Conservation (phyloP, 1,140 invertebrate species). For the Drosophila bifasciata region DNA sequence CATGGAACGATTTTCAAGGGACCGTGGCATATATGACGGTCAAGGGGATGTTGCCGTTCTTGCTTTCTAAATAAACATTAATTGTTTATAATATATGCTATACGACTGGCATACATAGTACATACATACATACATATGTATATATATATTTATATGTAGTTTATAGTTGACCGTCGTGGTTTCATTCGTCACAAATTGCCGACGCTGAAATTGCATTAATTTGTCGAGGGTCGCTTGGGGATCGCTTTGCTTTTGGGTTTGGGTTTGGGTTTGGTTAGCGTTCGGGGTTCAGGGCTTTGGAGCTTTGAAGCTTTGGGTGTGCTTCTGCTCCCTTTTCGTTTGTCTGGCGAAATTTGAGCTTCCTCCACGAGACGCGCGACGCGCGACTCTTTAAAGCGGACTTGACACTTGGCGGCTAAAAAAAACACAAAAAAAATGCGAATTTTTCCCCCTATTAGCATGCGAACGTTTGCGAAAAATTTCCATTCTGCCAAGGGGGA, state of each 20-base stretch:
- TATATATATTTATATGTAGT: not conserved
- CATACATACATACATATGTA: slow-evolving; percentile 7
- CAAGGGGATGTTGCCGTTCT: slow-evolving; percentile 26
- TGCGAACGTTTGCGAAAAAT: slow-evolving; percentile 52
- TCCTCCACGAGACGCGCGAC: slow-evolving; percentile 29
- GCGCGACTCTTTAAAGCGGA: slow-evolving; percentile 51
- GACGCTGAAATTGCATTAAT: slow-evolving; percentile 73
- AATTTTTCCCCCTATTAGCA: slow-evolving; percentile 56
- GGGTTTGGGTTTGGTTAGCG: slow-evolving; percentile 37
- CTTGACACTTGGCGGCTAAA: slow-evolving; percentile 18
- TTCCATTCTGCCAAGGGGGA: slow-evolving; percentile 55
- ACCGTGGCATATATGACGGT: slow-evolving; percentile 15
- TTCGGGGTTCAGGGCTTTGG: not conserved
- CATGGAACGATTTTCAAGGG: slow-evolving; percentile 12
- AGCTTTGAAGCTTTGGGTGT: slow-evolving; percentile 14
- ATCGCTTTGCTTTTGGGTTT: slow-evolving; percentile 39
- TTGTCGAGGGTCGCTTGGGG: slow-evolving; percentile 59
- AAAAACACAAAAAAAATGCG: slow-evolving; percentile 11
- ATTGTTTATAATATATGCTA: slow-evolving; percentile 71
- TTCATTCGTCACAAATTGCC: too few species aligned
- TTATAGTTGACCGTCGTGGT: slow-evolving; percentile 51
- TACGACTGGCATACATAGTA: not conserved
- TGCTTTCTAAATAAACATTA: slow-evolving; percentile 77
- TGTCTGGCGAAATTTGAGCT: slow-evolving; percentile 61
- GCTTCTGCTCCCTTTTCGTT: slow-evolving; percentile 63